Base-by-base conservation (phyloP, 2,888 invertebrate species). In the Corbicula japonica region DNA sequence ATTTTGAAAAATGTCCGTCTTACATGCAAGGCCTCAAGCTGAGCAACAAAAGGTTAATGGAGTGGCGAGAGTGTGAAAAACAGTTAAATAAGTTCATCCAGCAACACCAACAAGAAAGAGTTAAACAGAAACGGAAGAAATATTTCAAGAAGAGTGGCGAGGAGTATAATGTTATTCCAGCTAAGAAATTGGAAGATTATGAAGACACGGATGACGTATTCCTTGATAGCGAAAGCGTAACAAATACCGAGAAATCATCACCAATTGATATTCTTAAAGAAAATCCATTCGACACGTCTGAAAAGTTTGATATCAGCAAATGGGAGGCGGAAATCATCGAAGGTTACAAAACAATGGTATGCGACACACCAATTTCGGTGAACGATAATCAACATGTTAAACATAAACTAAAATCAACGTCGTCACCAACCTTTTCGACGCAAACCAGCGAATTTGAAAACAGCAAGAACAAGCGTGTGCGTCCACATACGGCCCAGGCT, bases 21-120 rank as follows among this genome's bases (percentile, higher is more conserved):
- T 84, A 81, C 65, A 69, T 66, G 50, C 80, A 80, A 60, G 86
- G 85, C 3, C 46, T 80, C 8, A 73, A 84, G 46, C 66, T 87
- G 12, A 87, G 86, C 58, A 87, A 87, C 61, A 84, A 83, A 58
- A 58, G 88, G 8, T 62, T 87, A 12, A 74, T 76, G 44, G 83
- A 84, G 52, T 87, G 87, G 88, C 62, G 84, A 38, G 75, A 80
- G 21, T 72, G 80, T 38, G 87, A 88, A 65, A 84, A 85, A 61
- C 85, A 87, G 61, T 73, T 85, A 26, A 60, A 77, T 44, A 77
- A 76, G 35, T 85, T 83, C 46, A 77, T 84, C 12, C 28, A 46
- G 21, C 62, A 84, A 28, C 78, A 79, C 46, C 71, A 81, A 58
- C 34, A 46, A 46, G 75, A 74, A 35, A 73, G 76, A 63, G 44